Evolutionary conservation across 2,113 vertebrate species (phyloP).

Genomic region (Tragelaphus strepsiceros): DNA sequence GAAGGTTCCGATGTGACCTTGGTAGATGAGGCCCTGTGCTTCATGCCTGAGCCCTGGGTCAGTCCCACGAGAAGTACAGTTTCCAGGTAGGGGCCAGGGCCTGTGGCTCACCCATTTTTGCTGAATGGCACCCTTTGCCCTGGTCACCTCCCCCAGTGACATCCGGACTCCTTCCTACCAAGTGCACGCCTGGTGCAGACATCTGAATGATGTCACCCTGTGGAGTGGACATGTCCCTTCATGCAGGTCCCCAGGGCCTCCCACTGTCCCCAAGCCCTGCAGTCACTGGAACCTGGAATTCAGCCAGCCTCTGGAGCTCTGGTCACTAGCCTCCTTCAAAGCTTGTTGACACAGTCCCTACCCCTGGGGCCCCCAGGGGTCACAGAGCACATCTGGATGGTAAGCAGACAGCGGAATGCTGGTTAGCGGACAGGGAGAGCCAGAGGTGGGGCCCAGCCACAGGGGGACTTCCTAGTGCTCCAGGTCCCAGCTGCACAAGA

Average conservation of each 20-base stretch:
- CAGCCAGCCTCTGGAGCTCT: neutral
- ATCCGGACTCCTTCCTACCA: neutral
- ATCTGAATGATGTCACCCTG: neutral
- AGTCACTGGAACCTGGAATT: neutral
- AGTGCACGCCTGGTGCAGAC: too few species aligned
- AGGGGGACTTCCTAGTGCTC: neutral
- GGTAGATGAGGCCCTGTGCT: neutral
- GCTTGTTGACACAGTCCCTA: too few species aligned
- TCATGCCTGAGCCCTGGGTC: neutral
- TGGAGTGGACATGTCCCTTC: neutral
- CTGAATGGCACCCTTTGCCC: neutral
- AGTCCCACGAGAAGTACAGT: neutral
- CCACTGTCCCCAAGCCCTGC: neutral
- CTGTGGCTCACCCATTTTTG: rapidly evolving
- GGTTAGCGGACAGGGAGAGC: neutral
- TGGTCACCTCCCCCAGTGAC: neutral
- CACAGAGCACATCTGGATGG: neutral
- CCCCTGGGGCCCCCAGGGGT: neutral
- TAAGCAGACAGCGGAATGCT: rapidly evolving
- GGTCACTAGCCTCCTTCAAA: neutral
- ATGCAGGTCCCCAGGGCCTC: neutral
- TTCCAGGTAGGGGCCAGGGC: neutral
- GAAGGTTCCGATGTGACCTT: neutral
- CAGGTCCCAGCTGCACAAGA: neutral
- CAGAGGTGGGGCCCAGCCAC: neutral